Percentiles rank a stretch among this genome's conserved stretches.
phyloP scores from a whole-genome alignment of 2,797 vertebrate species.

The Phoxinus dragarum region DNA sequence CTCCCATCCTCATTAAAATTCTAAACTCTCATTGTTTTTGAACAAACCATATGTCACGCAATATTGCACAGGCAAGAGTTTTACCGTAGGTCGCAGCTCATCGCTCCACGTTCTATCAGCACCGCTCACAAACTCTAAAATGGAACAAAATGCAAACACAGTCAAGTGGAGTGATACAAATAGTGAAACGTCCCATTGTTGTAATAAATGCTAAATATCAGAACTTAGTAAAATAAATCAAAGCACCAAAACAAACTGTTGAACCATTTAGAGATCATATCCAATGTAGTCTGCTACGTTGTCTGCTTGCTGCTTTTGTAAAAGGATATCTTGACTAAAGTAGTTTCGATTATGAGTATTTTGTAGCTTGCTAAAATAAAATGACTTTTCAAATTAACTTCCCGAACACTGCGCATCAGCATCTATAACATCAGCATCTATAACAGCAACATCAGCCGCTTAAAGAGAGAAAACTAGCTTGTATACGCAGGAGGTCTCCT shows the following conservation, averaged over 20 bases:
- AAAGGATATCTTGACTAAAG: neutral
- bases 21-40: neutral
- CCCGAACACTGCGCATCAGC: neutral
- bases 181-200: neutral
- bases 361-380: neutral
- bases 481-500: conserved; percentile 43
- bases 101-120: neutral
- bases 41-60: neutral
- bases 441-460: conserved; percentile 56
- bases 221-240: neutral
- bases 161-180: neutral
- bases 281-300: neutral
- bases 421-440: conserved; percentile 44
- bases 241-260: conserved; percentile 8
- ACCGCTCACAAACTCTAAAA: neutral
- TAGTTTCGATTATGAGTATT: neutral
- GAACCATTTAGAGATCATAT: neutral
- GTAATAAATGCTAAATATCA: neutral
- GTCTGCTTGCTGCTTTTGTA: neutral
- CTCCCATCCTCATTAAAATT: too few relatives aligned
- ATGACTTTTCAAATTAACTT: conserved; percentile 13
- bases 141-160: neutral
- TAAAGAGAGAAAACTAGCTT: conserved; percentile 59
- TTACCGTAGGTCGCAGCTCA: neutral
- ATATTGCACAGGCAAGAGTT: neutral